These are phyloP conservation scores for Cryptocephalus moraei DNA, from an alignment of 2,888 invertebrate species.

Conservation along the genomic window DNA sequence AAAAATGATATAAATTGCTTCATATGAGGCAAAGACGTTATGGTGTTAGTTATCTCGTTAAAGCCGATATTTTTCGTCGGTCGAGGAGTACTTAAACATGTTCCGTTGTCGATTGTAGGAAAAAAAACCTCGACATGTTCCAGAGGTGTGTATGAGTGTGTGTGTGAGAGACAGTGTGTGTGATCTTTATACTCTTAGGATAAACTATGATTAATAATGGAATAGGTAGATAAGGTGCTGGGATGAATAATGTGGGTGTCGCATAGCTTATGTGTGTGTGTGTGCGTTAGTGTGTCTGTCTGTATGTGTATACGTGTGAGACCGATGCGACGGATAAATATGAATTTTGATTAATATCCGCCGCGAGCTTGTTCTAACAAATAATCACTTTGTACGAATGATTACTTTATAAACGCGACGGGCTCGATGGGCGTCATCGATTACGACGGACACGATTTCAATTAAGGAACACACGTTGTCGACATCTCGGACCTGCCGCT, in stretches of 20 bases:
- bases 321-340: background rate
- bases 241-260: conserved; percentile 33
- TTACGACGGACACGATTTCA: too few species aligned
- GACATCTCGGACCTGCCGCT: too few species aligned
- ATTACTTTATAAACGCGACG: too few species aligned
- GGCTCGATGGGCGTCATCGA: too few species aligned
- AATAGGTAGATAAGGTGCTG: conserved; percentile 26
- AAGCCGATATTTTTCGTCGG: conserved; percentile 27
- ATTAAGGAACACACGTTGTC: too few species aligned
- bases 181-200: conserved; percentile 31
- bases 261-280: conserved; percentile 3
- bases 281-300: too few species aligned
- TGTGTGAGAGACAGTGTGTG: conserved; percentile 8
- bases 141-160: conserved; percentile 18
- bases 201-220: conserved; percentile 34
- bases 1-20: conserved; percentile 21
- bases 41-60: conserved; percentile 34
- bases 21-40: conserved; percentile 28
- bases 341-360: conserved; percentile 6
- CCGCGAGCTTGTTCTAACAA: conserved; percentile 5
- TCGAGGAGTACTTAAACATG: conserved; percentile 35
- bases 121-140: conserved; percentile 32
- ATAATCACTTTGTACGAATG: conserved; percentile 6
- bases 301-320: too few species aligned
- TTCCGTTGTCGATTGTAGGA: conserved; percentile 27